Percentiles rank a stretch among this genome's conserved stretches.
phyloP scores from a whole-genome alignment of 2,888 invertebrate species.

The Thysanoteuthis rhombus region DNA sequence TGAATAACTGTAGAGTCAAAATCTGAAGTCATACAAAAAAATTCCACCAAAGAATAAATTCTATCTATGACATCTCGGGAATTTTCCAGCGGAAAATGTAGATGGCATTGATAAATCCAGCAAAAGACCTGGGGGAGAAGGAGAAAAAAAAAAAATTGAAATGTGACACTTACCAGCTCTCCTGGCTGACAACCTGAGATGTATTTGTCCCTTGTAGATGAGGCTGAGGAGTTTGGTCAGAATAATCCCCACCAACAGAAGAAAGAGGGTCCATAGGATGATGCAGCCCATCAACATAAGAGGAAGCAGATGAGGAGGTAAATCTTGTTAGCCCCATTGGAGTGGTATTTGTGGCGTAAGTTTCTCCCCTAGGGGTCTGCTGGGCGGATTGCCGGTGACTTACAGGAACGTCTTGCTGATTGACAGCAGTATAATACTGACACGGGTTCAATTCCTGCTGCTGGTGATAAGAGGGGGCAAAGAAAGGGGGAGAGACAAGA shows the following conservation, averaged over 20 bases:
- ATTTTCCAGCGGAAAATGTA: too few species aligned
- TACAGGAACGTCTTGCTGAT: neutral
- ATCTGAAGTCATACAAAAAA: too few species aligned
- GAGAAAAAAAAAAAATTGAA: too few species aligned
- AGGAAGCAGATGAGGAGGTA: neutral
- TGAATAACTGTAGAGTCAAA: too few species aligned
- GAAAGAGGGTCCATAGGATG: neutral
- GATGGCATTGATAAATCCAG: too few species aligned
- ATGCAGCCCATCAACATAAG: constrained; percentile 19
- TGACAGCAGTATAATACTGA: constrained; percentile 17
- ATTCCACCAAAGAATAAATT: too few species aligned
- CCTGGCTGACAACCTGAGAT: neutral
- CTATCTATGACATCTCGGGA: too few species aligned
- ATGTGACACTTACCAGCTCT: neutral
- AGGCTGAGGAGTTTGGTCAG: neutral
- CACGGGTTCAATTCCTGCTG: neutral
- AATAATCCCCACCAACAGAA: neutral
- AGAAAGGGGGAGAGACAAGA: constrained; percentile 1
- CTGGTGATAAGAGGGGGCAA: neutral
- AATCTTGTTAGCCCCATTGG: neutral
- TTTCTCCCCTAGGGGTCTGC: neutral
- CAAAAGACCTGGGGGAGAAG: too few species aligned
- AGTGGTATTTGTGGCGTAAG: neutral
- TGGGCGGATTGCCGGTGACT: constrained; percentile 1
- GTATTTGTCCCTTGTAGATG: neutral